Base-by-base conservation (phyloP, 2,797 vertebrate genomes). In the Menidia menidia region DNA sequence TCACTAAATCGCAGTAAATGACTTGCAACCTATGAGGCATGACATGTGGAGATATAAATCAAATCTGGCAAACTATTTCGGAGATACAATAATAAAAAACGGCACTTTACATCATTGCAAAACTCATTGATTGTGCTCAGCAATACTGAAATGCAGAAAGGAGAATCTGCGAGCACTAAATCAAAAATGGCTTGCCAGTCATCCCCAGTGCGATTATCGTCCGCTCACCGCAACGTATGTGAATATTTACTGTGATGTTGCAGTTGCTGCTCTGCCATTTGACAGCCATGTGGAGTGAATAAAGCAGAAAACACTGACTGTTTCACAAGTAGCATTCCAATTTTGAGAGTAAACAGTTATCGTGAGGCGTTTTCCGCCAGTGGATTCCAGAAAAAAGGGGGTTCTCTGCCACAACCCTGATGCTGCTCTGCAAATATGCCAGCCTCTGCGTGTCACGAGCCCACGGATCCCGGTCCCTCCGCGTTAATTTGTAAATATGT, bases 281-380 rank as follows among this genome's bases (percentile, higher is more conserved):
- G 83, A 88, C 70, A 80, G 86, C 88, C 91, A 92, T 90, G 91
- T 90, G 89, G 84, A 80, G 81, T 57, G 41, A 87, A 91, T 89
- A 84, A 89, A 87, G 82, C 72, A 33, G 64, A 85, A 88, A 86
- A 86, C 80, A 83, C 81, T 68, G 75, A 86, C 85, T 77, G 85
- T 80, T 87, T 87, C 85, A 86, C 85, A 86, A 88, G 87, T 87
- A 84, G 88, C 85, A 80, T 79, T 81, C 85, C 86, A 80, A 80
- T 77, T 71, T 57, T 0, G 63, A 78, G 85, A 68, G 80, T 83
- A 90, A 89, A 89, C 82, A 81, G 78, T 86, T 84, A 83, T 81
- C 72, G 32, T 3, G 56, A 84, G 78, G 80, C 77, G 47, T 83
- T 85, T 25, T 80, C 81, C 78, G 78, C 35, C 35, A 60, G 60